phyloP scores from a whole-genome alignment of 2,113 vertebrate genomes.

The Lophochroa leadbeateri region DNA sequence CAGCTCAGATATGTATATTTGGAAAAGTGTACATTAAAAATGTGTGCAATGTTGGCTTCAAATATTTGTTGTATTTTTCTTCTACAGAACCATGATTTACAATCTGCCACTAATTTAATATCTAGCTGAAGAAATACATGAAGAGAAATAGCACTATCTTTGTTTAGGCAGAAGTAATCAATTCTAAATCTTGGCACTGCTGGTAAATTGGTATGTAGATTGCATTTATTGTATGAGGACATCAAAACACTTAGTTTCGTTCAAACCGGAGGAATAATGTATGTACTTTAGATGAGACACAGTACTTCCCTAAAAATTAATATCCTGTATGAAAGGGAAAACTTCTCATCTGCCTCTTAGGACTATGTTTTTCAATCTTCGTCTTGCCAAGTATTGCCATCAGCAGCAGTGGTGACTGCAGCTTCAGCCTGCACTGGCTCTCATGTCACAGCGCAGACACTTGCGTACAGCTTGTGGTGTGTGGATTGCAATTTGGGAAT shows the following conservation, averaged over 20 bases:
- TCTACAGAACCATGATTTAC: neutral
- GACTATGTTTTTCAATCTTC: neutral
- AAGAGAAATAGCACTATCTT: neutral
- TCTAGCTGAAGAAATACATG: constrained; percentile 22
- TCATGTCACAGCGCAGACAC: neutral
- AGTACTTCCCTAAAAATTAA: neutral
- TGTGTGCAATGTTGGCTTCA: neutral
- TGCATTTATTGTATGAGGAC: neutral
- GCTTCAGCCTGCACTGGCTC: neutral
- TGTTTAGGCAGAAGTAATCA: neutral
- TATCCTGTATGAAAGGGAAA: neutral
- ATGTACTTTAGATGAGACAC: neutral
- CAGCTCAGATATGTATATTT: neutral
- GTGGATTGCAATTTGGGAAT: neutral
- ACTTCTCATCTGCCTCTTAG: neutral
- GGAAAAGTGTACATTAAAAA: neutral
- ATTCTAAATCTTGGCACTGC: neutral
- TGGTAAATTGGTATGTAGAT: neutral
- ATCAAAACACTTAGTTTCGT: neutral
- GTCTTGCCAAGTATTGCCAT: neutral
- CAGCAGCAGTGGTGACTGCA: neutral
- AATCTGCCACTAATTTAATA: neutral
- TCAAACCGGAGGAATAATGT: neutral
- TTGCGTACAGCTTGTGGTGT: neutral
- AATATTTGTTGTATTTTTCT: neutral